Conservation (phyloP, 2,888 invertebrate genomes). For the Dascillus cervinus region DNA sequence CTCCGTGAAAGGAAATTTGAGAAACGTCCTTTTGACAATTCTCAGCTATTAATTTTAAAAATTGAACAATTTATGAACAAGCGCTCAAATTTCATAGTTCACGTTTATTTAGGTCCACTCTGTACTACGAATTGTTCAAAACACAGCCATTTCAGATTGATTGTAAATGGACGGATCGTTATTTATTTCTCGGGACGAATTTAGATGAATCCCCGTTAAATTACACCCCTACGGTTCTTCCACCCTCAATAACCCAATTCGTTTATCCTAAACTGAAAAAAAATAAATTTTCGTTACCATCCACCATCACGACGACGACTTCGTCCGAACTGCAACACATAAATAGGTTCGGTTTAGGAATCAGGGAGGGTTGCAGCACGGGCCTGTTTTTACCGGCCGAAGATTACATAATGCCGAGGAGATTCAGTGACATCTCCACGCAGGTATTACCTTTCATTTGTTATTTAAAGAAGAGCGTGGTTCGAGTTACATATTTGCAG, state of each 20-base stretch:
- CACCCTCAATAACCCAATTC: constrained; percentile 33
- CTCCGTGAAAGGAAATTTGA: no score
- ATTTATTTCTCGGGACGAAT: constrained; percentile 49
- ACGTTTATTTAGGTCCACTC: no score
- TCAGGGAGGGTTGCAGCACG: constrained; percentile 43
- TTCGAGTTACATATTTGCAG: no score
- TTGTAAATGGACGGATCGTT: constrained; percentile 51
- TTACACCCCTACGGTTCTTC: constrained; percentile 35
- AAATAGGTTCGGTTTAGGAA: constrained; percentile 43
- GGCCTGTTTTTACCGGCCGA: constrained; percentile 39
- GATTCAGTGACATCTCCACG: constrained; percentile 11
- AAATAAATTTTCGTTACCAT: background rate
- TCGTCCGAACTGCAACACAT: constrained; percentile 21
- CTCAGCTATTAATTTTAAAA: no score
- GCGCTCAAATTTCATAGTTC: no score
- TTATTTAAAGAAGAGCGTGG: no score
- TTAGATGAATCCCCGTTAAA: constrained; percentile 37
- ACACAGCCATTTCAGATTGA: background rate
- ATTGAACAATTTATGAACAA: no score
- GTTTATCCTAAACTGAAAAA: constrained; percentile 27
- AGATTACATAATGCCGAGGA: constrained; percentile 21
- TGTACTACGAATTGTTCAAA: constrained; percentile 1
- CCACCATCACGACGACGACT: constrained; percentile 66
- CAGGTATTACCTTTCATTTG: no score
- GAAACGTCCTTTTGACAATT: no score